These are phyloP conservation scores for Aphrophora alni DNA, from an alignment of 2,888 invertebrate genomes.

Conservation along the genomic window DNA sequence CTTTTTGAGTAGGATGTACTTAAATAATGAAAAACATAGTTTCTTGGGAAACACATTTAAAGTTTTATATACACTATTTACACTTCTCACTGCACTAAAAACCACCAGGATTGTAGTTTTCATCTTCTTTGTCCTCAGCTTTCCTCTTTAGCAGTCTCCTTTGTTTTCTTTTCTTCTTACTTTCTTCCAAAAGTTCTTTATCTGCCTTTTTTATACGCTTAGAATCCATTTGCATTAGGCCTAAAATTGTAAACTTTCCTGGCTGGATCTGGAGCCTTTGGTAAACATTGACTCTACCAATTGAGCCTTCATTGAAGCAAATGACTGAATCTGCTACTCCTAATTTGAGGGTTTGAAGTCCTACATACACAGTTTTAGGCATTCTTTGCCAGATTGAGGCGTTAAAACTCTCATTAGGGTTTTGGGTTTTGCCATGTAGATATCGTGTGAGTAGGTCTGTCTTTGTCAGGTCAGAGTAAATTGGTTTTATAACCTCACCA, in stretches of 20 bases:
- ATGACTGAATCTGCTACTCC: slow-evolving; percentile 20
- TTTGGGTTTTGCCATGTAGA: too few species aligned
- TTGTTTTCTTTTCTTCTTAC: not conserved
- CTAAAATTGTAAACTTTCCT: slow-evolving; percentile 10
- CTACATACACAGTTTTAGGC: not conserved
- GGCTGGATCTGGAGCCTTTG: not conserved
- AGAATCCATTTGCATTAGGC: not conserved
- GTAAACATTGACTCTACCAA: slow-evolving; percentile 2
- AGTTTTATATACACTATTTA: too few species aligned
- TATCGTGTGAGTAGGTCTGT: too few species aligned
- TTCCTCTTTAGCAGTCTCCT: not conserved
- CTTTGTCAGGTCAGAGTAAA: too few species aligned
- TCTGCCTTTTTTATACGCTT: not conserved
- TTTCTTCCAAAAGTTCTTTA: not conserved
- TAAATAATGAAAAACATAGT: too few species aligned
- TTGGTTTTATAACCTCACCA: too few species aligned
- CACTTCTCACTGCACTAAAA: too few species aligned
- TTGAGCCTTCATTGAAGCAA: not conserved
- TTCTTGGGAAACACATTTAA: too few species aligned
- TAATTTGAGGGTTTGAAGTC: not conserved
- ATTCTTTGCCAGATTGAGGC: not conserved
- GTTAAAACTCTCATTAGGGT: not conserved
- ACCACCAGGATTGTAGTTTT: too few species aligned
- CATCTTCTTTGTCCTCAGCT: too few species aligned
- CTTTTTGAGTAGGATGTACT: too few species aligned